These are phyloP conservation scores for Haliclystus octoradiatus DNA, from an alignment of 30 jellyfish, hydroid and myxozoan species.

Conservation along the genomic window DNA sequence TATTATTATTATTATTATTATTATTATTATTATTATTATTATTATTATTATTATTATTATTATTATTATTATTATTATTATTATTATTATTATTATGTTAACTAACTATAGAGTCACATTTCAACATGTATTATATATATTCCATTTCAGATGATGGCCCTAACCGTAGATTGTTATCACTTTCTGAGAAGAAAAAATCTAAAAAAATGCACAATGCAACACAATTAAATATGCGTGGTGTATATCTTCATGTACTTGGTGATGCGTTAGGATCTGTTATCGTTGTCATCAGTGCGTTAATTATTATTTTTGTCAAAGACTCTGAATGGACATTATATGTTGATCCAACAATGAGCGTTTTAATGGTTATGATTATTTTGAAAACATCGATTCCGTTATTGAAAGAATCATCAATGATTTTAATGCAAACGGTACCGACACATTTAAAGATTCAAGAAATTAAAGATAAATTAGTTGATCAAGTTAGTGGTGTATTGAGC, in stretches of 20 bases:
- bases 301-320: slow-evolving; percentile 65
- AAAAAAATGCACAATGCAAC: slow-evolving; percentile 42
- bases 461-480: slow-evolving; percentile 77
- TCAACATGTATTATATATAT: too few relatives aligned
- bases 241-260: slow-evolving; percentile 81
- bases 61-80: too few relatives aligned
- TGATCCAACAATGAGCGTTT: slow-evolving; percentile 90
- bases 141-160: background rate
- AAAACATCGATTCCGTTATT: slow-evolving; percentile 86
- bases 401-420: slow-evolving; percentile 84
- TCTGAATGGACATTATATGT: slow-evolving; percentile 86
- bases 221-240: slow-evolving; percentile 93
- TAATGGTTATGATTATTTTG: slow-evolving; percentile 76
- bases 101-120: too few relatives aligned
- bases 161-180: background rate
- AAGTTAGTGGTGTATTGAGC: slow-evolving; percentile 68
- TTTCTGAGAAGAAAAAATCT: background rate
- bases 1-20: too few relatives aligned
- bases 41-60: too few relatives aligned
- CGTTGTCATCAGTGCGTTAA: slow-evolving; percentile 89
- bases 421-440: slow-evolving; percentile 97
- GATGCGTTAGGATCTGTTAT: slow-evolving; percentile 97
- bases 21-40: too few relatives aligned
- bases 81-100: background rate
- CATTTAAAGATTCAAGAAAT: slow-evolving; percentile 87